phyloP scores from a whole-genome alignment of 2,113 vertebrate species.

The Lampris incognitus region DNA sequence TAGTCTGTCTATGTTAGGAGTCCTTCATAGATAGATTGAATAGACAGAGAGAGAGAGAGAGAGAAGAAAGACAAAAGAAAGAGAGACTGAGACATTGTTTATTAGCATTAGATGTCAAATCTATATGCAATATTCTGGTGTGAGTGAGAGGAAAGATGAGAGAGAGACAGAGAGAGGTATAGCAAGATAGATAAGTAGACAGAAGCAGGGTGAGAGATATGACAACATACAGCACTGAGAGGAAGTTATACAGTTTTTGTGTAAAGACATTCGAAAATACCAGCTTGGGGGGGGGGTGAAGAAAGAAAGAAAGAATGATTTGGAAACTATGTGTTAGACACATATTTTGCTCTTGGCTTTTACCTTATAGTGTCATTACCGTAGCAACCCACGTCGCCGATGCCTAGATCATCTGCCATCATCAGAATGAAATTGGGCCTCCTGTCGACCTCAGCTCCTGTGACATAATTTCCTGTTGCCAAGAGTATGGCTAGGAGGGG shows the following conservation, averaged over 20 bases:
- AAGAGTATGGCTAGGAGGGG: conserved; percentile 48
- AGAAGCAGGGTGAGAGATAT: background rate
- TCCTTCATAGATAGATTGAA: conserved; percentile 55
- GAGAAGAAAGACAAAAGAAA: background rate
- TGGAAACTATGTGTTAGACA: background rate
- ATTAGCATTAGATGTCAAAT: background rate
- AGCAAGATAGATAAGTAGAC: background rate
- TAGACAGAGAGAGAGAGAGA: background rate
- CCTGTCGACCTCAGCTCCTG: conserved; percentile 27
- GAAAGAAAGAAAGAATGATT: background rate
- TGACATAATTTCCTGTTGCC: conserved; percentile 33
- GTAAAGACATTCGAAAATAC: background rate
- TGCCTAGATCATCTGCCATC: conserved; percentile 88
- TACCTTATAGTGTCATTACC: conserved; percentile 89
- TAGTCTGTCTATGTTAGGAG: conserved; percentile 82
- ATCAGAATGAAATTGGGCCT: conserved; percentile 88
- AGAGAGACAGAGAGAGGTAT: background rate
- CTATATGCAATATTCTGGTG: background rate
- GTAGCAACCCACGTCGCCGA: conserved; percentile 89
- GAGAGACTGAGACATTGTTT: background rate
- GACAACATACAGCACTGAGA: background rate
- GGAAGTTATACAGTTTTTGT: background rate
- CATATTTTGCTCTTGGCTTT: background rate
- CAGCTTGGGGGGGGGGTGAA: too few species aligned
- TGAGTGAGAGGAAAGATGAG: background rate